A percentile compares a stretch with the other conserved stretches of the same genome.
Conservation (phyloP, 2,797 vertebrate genomes). For the Enteromius thamalakanensis region DNA sequence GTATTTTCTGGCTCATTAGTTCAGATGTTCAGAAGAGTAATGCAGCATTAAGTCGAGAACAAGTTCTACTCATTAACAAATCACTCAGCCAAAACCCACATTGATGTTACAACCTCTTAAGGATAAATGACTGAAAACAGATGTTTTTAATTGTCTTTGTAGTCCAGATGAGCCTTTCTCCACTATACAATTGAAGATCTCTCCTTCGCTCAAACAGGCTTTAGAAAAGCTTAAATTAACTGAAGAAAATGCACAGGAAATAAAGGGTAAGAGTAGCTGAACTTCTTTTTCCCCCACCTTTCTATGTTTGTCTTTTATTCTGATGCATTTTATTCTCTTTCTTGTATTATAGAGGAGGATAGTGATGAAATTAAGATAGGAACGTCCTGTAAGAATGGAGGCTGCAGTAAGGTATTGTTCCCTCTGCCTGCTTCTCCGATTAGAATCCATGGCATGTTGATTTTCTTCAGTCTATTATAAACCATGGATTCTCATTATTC, state of each 20-base stretch:
- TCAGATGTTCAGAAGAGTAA: slow-evolving; percentile 8
- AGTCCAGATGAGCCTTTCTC: slow-evolving; percentile 91
- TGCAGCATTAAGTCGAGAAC: slow-evolving; percentile 1
- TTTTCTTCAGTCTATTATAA: slow-evolving; percentile 17
- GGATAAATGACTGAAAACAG: slow-evolving; percentile 25
- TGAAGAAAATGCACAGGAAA: slow-evolving; percentile 76
- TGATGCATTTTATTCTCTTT: slow-evolving; percentile 35
- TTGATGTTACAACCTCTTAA: not conserved
- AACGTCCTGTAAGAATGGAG: slow-evolving; percentile 93
- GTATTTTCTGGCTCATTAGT: slow-evolving; percentile 8
- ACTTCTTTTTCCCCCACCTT: slow-evolving; percentile 52
- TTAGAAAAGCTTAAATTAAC: slow-evolving; percentile 93
- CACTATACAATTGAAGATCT: slow-evolving; percentile 88
- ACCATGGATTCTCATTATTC: slow-evolving; percentile 34
- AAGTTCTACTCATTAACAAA: slow-evolving; percentile 6
- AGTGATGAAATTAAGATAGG: slow-evolving; percentile 92
- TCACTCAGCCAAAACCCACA: not conserved
- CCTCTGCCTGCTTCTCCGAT: not conserved
- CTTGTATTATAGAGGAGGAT: slow-evolving; percentile 82
- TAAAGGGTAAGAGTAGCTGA: slow-evolving; percentile 79
- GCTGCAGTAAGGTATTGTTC: slow-evolving; percentile 87
- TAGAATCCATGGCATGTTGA: slow-evolving; percentile 11
- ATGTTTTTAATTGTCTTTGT: slow-evolving; percentile 51
- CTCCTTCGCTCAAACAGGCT: slow-evolving; percentile 91
- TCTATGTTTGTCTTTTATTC: slow-evolving; percentile 11